These are phyloP conservation scores for Glaucidium brasilianum DNA, from an alignment of 2,113 vertebrate species.

Conservation along the genomic window DNA sequence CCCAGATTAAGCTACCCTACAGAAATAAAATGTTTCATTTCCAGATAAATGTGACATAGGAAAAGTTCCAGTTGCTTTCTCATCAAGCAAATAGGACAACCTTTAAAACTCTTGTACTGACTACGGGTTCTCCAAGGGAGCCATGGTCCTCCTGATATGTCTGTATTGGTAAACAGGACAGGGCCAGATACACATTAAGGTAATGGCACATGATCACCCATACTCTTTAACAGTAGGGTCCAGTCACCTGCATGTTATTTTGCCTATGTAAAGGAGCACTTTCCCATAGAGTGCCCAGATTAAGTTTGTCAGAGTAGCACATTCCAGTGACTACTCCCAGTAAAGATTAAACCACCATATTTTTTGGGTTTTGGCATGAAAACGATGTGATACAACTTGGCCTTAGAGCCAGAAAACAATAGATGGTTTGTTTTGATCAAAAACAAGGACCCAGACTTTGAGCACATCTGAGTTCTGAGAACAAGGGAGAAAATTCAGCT, in stretches of 20 bases:
- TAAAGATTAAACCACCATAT: neutral
- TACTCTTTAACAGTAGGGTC: neutral
- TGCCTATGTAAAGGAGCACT: neutral
- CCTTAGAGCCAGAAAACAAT: neutral
- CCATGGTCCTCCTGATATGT: neutral
- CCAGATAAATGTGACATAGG: neutral
- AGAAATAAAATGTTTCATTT: neutral
- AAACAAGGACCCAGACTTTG: neutral
- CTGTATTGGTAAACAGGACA: neutral
- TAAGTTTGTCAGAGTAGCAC: neutral
- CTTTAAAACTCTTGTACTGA: neutral
- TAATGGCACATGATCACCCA: neutral
- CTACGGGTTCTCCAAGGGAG: neutral
- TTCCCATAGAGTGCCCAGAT: neutral
- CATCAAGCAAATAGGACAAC: neutral
- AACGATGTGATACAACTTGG: neutral
- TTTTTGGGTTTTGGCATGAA: neutral
- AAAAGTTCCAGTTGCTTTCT: neutral
- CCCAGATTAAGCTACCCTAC: neutral
- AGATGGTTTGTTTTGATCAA: neutral
- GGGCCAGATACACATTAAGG: neutral
- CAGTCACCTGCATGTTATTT: neutral
- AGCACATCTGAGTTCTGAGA: neutral
- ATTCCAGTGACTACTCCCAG: neutral
- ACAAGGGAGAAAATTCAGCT: neutral